Conservation (phyloP, 2,888 invertebrate species). For the Pecten maximus region DNA sequence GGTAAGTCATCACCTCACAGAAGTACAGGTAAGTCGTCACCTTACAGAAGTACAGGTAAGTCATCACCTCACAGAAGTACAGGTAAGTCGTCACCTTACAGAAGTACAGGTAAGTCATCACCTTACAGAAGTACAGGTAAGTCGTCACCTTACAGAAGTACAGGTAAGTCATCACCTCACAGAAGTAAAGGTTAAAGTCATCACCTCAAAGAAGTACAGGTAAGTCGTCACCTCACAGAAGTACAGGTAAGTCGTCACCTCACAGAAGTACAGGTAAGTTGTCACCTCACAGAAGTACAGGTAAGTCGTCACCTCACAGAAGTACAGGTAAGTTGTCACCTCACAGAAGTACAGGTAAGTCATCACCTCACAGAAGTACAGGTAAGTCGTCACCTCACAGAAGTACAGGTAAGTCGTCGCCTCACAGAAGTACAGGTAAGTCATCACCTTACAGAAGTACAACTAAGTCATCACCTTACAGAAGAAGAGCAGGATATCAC, state of each 20-base stretch:
- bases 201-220: neutral
- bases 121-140: neutral
- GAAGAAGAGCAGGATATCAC: too few species aligned
- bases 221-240: neutral
- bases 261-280: neutral
- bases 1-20: neutral
- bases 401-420: neutral
- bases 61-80: neutral
- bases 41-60: neutral
- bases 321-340: neutral
- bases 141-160: neutral
- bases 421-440: neutral
- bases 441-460: neutral
- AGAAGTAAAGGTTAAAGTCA: neutral
- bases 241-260: neutral
- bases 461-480: too few species aligned
- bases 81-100: neutral
- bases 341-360: neutral
- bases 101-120: neutral
- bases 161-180: neutral
- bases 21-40: neutral
- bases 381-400: neutral
- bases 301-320: neutral
- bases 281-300: neutral
- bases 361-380: neutral